Evolutionary conservation across 2,888 invertebrate species (phyloP).

Genomic region (Brachypalpus laphriformis): DNA sequence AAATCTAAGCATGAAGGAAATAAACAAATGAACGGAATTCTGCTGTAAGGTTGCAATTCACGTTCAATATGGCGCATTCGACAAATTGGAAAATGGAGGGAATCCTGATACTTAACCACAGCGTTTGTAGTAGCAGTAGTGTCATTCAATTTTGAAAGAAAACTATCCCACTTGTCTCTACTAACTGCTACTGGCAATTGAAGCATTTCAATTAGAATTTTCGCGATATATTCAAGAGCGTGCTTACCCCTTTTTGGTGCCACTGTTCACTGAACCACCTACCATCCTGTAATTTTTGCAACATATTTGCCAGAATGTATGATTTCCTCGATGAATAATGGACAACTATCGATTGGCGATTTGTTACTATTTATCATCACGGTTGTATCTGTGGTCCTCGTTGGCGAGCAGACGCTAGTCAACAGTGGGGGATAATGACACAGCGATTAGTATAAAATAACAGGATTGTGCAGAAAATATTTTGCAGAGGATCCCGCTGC

Average conservation of each 20-base stretch:
- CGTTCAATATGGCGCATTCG: no score
- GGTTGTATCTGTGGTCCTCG: slow-evolving; percentile 2
- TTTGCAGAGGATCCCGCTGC: neutral
- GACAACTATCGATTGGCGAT: slow-evolving; percentile 36
- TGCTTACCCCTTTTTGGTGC: slow-evolving; percentile 1
- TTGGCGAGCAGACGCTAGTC: slow-evolving; percentile 12
- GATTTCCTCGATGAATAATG: slow-evolving; percentile 22
- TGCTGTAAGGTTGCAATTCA: no score
- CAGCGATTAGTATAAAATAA: slow-evolving; percentile 67
- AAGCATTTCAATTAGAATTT: no score
- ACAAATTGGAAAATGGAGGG: no score
- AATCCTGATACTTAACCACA: no score
- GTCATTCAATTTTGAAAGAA: no score
- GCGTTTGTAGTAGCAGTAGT: no score
- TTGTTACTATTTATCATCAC: slow-evolving; percentile 49
- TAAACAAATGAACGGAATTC: no score
- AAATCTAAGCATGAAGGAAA: no score
- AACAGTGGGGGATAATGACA: slow-evolving; percentile 51
- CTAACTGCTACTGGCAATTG: no score
- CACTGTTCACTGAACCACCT: neutral
- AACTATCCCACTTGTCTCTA: no score
- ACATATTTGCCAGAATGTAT: slow-evolving; percentile 35
- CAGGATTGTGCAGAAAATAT: slow-evolving; percentile 56
- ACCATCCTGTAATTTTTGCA: neutral
- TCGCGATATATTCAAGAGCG: no score